phyloP scores from a whole-genome alignment of 1,140 invertebrate species.

The Antheraea mylitta region DNA sequence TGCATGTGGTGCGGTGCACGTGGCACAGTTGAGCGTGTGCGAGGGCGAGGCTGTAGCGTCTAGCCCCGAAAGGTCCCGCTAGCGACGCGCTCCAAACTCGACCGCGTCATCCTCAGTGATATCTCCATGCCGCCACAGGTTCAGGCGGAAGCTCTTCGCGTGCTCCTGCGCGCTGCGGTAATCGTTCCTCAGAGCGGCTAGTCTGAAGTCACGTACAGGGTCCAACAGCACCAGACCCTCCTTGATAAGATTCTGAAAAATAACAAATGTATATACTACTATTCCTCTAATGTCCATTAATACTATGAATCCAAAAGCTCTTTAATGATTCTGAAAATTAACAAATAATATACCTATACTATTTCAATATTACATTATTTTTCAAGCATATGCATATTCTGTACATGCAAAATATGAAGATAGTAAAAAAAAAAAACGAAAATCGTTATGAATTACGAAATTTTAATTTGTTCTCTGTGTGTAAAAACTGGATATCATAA shows the following conservation, averaged over 20 bases:
- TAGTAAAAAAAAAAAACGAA: too few relatives aligned
- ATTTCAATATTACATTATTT: too few relatives aligned
- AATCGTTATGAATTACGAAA: too few relatives aligned
- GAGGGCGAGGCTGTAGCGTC: constrained; percentile 54
- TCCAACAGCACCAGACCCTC: constrained; percentile 93
- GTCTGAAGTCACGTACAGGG: constrained; percentile 87
- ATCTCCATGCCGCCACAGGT: constrained; percentile 98
- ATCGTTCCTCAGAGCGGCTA: constrained; percentile 89
- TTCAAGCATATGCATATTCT: neutral
- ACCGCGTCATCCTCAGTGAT: constrained; percentile 97
- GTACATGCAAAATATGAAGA: too few relatives aligned
- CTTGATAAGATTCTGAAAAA: constrained; percentile 82
- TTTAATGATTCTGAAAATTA: too few relatives aligned
- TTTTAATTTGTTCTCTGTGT: too few relatives aligned
- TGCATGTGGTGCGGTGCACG: constrained; percentile 42
- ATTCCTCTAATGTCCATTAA: too few relatives aligned
- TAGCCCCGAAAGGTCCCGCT: constrained; percentile 37
- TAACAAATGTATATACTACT: constrained; percentile 15
- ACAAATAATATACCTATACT: too few relatives aligned
- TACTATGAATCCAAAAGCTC: too few relatives aligned
- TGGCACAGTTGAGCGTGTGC: constrained; percentile 47
- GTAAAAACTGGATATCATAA: too few relatives aligned
- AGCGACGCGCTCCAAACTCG: constrained; percentile 84
- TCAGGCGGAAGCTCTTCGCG: constrained; percentile 90
- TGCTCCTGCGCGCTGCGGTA: constrained; percentile 91